Evolutionary conservation across 2,797 vertebrate genomes (phyloP).

Genomic region (Phoeniculus purpureus): DNA sequence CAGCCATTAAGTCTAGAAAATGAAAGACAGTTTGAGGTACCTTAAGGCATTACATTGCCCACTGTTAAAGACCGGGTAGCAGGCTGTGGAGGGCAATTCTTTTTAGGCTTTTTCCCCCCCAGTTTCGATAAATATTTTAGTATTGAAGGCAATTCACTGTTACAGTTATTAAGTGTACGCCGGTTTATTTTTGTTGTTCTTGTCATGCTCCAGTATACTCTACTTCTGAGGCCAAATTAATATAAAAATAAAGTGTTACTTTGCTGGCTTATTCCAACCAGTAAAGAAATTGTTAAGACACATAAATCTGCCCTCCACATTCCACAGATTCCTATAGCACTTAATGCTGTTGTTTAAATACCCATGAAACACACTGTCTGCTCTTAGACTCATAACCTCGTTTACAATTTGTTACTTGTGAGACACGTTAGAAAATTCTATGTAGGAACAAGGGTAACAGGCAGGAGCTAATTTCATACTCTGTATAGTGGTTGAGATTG

Average conservation of each 20-base stretch:
- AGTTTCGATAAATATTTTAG: slow-evolving; percentile 61
- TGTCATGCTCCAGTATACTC: slow-evolving; percentile 64
- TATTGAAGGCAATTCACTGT: slow-evolving; percentile 53
- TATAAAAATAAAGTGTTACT: slow-evolving; percentile 71
- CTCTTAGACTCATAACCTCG: slow-evolving; percentile 70
- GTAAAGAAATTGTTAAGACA: slow-evolving; percentile 78
- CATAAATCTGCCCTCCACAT: slow-evolving; percentile 80
- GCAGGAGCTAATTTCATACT: slow-evolving; percentile 41
- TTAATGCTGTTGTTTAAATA: slow-evolving; percentile 84
- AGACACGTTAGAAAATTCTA: slow-evolving; percentile 56
- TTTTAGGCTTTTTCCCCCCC: slow-evolving; percentile 10
- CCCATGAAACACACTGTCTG: slow-evolving; percentile 80
- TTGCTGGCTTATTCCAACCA: slow-evolving; percentile 72
- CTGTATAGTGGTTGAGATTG: slow-evolving; percentile 25
- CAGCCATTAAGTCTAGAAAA: slow-evolving; percentile 85
- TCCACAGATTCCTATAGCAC: slow-evolving; percentile 82
- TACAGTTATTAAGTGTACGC: slow-evolving; percentile 66
- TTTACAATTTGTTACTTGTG: slow-evolving; percentile 72
- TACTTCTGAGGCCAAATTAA: slow-evolving; percentile 72
- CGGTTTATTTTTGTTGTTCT: slow-evolving; percentile 69
- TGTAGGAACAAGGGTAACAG: slow-evolving; percentile 5
- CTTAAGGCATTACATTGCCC: slow-evolving; percentile 79
- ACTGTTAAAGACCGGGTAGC: slow-evolving; percentile 75
- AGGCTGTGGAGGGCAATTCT: slow-evolving; percentile 67
- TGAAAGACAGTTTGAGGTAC: slow-evolving; percentile 83